phyloP scores from a whole-genome alignment of 1,140 invertebrate species.

The Popillia japonica region DNA sequence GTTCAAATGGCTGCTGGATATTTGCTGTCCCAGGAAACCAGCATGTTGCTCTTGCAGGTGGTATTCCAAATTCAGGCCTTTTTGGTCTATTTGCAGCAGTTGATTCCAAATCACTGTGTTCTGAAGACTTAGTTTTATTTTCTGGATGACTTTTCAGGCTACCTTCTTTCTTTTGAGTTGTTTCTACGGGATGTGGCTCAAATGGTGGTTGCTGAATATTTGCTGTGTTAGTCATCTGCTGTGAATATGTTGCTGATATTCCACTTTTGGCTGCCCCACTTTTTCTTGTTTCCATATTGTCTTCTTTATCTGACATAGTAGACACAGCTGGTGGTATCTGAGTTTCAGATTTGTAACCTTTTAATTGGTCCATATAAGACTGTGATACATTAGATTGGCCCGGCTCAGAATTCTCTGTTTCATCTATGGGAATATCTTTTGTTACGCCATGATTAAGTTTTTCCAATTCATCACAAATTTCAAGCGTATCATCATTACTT shows the following conservation, averaged over 20 bases:
- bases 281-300: too few relatives aligned
- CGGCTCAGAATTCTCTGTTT: background rate
- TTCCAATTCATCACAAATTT: too few relatives aligned
- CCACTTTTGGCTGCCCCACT: too few relatives aligned
- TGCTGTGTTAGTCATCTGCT: too few relatives aligned
- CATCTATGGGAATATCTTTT: background rate
- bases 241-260: too few relatives aligned
- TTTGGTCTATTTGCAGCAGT: background rate
- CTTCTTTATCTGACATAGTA: background rate
- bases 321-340: slow-evolving; percentile 22
- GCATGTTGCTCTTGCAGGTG: slow-evolving; percentile 1
- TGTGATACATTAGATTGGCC: background rate
- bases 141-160: background rate
- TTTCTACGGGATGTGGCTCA: too few relatives aligned
- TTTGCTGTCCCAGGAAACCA: background rate
- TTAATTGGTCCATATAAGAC: background rate
- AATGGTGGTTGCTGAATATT: too few relatives aligned
- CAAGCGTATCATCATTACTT: too few relatives aligned
- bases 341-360: background rate
- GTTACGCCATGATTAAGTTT: too few relatives aligned
- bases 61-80: slow-evolving; percentile 34
- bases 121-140: background rate
- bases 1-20: slow-evolving; percentile 1
- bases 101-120: background rate
- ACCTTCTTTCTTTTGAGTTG: background rate